A percentile compares a stretch with the other conserved stretches of the same genome.
Conservation (phyloP, 1,140 invertebrate genomes). For the Agrilus planipennis region DNA sequence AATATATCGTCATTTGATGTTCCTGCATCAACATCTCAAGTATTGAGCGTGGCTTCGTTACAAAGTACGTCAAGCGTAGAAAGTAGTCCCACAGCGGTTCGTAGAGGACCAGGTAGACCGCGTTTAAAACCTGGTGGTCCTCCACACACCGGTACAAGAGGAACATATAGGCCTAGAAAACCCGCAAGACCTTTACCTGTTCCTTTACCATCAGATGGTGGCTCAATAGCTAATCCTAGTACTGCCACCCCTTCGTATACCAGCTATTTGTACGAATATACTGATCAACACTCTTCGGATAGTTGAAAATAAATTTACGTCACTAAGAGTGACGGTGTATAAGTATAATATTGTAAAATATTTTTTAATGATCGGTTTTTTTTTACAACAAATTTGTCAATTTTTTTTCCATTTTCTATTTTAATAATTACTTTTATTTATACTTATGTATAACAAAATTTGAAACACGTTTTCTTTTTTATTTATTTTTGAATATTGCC, state of each 20-base stretch:
- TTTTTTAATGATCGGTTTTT: too few relatives aligned
- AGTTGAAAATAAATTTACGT: too few relatives aligned
- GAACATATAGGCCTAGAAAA: constrained; percentile 39
- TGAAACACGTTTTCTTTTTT: too few relatives aligned
- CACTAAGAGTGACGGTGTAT: too few relatives aligned
- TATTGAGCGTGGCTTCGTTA: too few relatives aligned
- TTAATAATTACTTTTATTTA: too few relatives aligned
- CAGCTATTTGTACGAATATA: constrained; percentile 25
- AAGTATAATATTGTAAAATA: too few relatives aligned
- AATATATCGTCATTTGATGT: neutral
- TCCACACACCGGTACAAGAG: constrained; percentile 44
- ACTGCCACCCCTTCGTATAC: constrained; percentile 17
- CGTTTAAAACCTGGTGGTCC: constrained; percentile 52
- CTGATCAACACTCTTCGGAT: constrained; percentile 23
- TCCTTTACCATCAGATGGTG: constrained; percentile 35
- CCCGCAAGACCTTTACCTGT: constrained; percentile 47
- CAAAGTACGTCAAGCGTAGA: neutral
- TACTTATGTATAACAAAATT: too few relatives aligned
- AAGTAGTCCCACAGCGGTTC: constrained; percentile 14
- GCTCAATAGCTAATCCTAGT: constrained; percentile 7
- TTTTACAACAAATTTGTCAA: too few relatives aligned
- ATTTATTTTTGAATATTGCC: too few relatives aligned
- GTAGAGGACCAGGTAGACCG: constrained; percentile 64
- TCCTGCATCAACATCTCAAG: too few relatives aligned
- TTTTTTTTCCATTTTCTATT: too few relatives aligned